Evolutionary conservation across 2,113 vertebrate genomes (phyloP).

Genomic region (Centropus unirufus): DNA sequence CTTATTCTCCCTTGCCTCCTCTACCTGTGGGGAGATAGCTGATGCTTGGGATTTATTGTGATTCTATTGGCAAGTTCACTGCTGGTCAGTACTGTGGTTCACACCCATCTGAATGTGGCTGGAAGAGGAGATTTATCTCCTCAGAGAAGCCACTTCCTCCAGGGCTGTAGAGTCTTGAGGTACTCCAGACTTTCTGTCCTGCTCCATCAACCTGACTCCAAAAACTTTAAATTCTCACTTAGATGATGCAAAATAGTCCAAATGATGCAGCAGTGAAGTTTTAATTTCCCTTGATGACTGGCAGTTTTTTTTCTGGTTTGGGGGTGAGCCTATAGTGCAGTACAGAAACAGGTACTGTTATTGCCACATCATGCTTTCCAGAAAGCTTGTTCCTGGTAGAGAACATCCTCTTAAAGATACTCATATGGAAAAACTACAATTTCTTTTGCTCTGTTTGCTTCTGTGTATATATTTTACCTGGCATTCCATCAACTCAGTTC

Average conservation of each 20-base stretch:
- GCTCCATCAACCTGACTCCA: rapidly evolving
- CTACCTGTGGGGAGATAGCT: not conserved
- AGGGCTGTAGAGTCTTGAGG: not conserved
- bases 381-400: not conserved
- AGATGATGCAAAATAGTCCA: not conserved
- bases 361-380: not conserved
- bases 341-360: not conserved
- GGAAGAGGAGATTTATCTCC: not conserved
- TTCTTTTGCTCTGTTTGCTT: not conserved
- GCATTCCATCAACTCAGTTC: not conserved
- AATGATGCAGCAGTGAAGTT: not conserved
- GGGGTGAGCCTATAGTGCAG: not conserved
- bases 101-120: not conserved
- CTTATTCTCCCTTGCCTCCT: not conserved
- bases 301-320: not conserved
- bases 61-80: not conserved
- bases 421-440: not conserved
- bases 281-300: not conserved
- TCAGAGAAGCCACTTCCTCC: rapidly evolving
- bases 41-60: not conserved
- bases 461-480: not conserved
- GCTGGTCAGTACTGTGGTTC: not conserved
- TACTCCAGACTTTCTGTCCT: not conserved
- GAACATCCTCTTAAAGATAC: not conserved
- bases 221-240: not conserved